A percentile compares a stretch with the other conserved stretches of the same genome.
phyloP scores from a whole-genome alignment of 2,888 invertebrate genomes.

The Cataglyphis rosenhaueri region DNA sequence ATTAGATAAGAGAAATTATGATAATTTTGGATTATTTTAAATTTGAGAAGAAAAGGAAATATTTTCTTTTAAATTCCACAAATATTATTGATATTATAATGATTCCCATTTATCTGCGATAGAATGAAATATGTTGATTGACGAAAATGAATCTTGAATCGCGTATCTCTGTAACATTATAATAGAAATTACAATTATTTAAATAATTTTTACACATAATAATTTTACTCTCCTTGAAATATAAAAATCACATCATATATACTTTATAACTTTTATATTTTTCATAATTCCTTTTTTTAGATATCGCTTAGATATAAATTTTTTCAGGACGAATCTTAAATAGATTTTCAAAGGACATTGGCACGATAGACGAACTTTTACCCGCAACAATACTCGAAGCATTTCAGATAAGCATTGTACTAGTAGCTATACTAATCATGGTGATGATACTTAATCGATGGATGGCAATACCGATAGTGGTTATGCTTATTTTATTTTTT shows the following conservation, averaged over 20 bases:
- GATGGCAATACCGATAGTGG: constrained; percentile 88
- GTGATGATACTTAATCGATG: constrained; percentile 88
- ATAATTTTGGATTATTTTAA: background rate
- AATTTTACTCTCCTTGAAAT: background rate
- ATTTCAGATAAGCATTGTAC: constrained; percentile 85
- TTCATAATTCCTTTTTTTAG: background rate
- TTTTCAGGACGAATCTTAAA: constrained; percentile 88
- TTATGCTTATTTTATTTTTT: constrained; percentile 88
- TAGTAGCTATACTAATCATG: constrained; percentile 85
- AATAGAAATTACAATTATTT: background rate
- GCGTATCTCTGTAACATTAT: background rate
- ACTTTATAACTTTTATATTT: background rate
- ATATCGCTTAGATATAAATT: background rate
- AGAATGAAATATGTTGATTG: background rate
- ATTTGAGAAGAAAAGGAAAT: background rate
- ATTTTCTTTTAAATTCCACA: background rate
- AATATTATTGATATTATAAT: background rate
- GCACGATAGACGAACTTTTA: constrained; percentile 87
- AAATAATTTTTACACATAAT: background rate
- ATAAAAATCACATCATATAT: background rate
- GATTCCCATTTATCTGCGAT: background rate
- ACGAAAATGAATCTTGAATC: background rate
- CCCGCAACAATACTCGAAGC: constrained; percentile 87
- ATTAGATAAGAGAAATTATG: background rate
- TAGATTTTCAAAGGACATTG: constrained; percentile 92